Conservation (phyloP, 1,140 invertebrate genomes). For the Marisa cornuarietis region DNA sequence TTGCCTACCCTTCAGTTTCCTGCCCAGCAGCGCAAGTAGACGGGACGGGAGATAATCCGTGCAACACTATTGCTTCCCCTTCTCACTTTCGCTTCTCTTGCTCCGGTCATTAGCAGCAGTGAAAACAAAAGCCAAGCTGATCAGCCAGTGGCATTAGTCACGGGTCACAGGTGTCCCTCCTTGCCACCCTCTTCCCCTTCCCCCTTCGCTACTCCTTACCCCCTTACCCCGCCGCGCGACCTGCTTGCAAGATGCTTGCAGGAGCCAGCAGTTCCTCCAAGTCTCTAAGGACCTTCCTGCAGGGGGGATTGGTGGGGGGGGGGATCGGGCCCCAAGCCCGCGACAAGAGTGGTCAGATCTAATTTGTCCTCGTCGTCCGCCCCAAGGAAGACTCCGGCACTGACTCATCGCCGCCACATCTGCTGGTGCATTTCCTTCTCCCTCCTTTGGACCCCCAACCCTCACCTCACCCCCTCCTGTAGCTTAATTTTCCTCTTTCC, state of each 20-base stretch:
- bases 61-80: too few relatives aligned
- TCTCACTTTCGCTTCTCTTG: too few relatives aligned
- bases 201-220: background rate
- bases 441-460: background rate
- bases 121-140: too few relatives aligned
- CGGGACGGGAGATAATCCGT: too few relatives aligned
- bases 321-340: background rate
- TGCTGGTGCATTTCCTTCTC: constrained; percentile 4
- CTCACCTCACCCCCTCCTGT: too few relatives aligned
- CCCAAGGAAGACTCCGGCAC: background rate
- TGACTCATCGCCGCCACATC: constrained; percentile 8
- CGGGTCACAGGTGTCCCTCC: background rate
- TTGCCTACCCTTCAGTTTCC: too few relatives aligned
- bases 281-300: background rate
- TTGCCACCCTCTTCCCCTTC: background rate
- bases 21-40: too few relatives aligned
- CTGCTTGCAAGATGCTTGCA: too few relatives aligned
- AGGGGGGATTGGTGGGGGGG: background rate
- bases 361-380: constrained; percentile 7
- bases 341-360: constrained; percentile 2
- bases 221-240: background rate
- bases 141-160: background rate
- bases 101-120: too few relatives aligned
- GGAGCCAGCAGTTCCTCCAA: too few relatives aligned
- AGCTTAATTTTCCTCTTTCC: too few relatives aligned